phyloP scores from a whole-genome alignment of 2,888 invertebrate species.

The Hydrotaea cyrtoneurina region DNA sequence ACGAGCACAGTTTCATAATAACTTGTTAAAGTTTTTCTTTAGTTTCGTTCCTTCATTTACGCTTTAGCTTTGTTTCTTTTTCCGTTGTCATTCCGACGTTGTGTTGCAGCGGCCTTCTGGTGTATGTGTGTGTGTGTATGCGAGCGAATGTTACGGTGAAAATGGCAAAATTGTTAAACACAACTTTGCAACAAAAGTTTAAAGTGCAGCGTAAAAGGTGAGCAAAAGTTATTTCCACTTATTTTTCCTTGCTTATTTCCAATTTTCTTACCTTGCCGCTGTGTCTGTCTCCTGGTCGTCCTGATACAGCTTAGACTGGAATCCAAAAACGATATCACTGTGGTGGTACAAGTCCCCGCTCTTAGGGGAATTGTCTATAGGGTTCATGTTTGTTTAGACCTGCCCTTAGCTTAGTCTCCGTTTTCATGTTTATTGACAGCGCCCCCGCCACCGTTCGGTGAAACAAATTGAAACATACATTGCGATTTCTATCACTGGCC shows the following conservation, averaged over 20 bases:
- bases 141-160: no score
- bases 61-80: not conserved
- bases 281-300: not conserved
- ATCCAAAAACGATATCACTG: not conserved
- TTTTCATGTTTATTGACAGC: not conserved
- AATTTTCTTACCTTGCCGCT: constrained; percentile 24
- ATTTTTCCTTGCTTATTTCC: constrained; percentile 53
- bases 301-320: not conserved
- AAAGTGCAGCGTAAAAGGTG: constrained; percentile 65
- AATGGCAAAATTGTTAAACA: constrained; percentile 47
- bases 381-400: not conserved
- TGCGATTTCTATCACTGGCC: not conserved
- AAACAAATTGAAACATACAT: constrained; percentile 1
- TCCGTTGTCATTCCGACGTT: not conserved
- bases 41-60: not conserved
- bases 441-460: not conserved
- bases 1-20: not conserved
- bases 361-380: not conserved
- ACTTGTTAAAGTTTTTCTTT: not conserved
- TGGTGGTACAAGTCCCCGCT: not conserved
- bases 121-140: not conserved
- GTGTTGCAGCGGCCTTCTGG: constrained; percentile 16
- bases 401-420: not conserved
- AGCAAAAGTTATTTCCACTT: constrained; percentile 64
- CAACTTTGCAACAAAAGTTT: constrained; percentile 52